Conservation (phyloP, 2,797 vertebrate species). For the Tapera naevia region DNA sequence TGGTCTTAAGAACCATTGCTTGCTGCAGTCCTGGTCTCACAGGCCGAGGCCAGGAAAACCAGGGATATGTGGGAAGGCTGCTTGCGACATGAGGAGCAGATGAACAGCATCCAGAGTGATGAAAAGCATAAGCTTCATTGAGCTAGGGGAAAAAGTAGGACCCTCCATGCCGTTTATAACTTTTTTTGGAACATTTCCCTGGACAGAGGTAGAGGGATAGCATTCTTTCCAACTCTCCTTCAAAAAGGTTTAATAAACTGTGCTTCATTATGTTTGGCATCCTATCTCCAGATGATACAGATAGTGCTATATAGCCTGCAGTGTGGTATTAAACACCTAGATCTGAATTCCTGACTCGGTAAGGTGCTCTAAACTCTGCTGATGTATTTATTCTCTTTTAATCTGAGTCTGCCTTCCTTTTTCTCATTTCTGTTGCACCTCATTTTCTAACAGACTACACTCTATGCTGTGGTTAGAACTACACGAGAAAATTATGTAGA, state of each 20-base stretch:
- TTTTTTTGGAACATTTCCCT: background rate
- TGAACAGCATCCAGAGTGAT: background rate
- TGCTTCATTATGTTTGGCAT: slow-evolving; percentile 29
- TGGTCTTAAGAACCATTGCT: background rate
- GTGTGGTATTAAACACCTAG: slow-evolving; percentile 28
- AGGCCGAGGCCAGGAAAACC: background rate
- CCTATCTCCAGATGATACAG: slow-evolving; percentile 11
- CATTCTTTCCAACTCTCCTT: slow-evolving; percentile 6
- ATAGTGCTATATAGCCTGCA: slow-evolving; percentile 1
- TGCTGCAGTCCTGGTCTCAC: background rate
- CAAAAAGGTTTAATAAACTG: slow-evolving; percentile 11
- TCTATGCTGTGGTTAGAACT: background rate
- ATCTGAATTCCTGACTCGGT: background rate
- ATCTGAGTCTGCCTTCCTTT: background rate
- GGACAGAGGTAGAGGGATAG: background rate
- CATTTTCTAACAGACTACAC: background rate
- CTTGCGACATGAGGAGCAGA: background rate
- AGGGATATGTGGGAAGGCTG: background rate
- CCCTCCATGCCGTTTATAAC: background rate
- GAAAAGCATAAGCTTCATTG: background rate
- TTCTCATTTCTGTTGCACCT: background rate
- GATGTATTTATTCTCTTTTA: background rate
- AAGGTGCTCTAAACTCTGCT: slow-evolving; percentile 3
- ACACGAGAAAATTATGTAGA: background rate
- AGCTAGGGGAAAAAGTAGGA: background rate